Evolutionary conservation across 2,888 invertebrate genomes (phyloP).

Genomic region (Stenolophus ochropezus): DNA sequence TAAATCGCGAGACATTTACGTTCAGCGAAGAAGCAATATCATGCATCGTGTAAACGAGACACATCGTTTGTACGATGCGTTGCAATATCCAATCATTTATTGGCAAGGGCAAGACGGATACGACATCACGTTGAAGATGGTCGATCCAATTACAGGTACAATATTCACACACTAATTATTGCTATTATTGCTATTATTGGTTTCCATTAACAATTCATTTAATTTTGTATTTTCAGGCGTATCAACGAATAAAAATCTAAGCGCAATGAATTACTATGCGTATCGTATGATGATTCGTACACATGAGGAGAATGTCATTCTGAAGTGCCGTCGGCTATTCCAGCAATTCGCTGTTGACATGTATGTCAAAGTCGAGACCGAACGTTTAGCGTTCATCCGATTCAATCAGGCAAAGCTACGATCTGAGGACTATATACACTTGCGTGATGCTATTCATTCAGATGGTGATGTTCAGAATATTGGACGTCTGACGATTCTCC

Average conservation of each 20-base stretch:
- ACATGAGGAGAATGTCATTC: slow-evolving; percentile 65
- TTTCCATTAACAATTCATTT: background rate
- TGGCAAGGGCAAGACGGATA: slow-evolving; percentile 65
- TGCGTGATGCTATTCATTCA: too few species aligned
- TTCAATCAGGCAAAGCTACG: too few species aligned
- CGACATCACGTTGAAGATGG: slow-evolving; percentile 63
- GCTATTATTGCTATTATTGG: background rate
- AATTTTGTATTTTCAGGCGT: slow-evolving; percentile 57
- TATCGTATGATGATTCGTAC: slow-evolving; percentile 67
- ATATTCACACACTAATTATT: background rate
- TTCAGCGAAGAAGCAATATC: slow-evolving; percentile 63
- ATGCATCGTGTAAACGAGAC: slow-evolving; percentile 65
- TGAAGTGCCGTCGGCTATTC: slow-evolving; percentile 66
- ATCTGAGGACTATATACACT: too few species aligned
- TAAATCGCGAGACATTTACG: slow-evolving; percentile 67
- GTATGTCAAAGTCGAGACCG: slow-evolving; percentile 70
- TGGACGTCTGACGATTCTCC: too few species aligned
- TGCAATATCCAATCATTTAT: slow-evolving; percentile 68
- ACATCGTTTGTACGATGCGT: slow-evolving; percentile 68
- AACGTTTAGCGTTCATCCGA: too few species aligned
- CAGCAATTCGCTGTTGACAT: slow-evolving; percentile 70
- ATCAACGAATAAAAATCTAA: slow-evolving; percentile 65
- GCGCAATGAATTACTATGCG: slow-evolving; percentile 65
- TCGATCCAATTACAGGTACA: slow-evolving; percentile 62
- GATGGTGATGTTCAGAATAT: too few species aligned